phyloP scores from a whole-genome alignment of 2,888 invertebrate genomes.

The Melolontha melolontha region DNA sequence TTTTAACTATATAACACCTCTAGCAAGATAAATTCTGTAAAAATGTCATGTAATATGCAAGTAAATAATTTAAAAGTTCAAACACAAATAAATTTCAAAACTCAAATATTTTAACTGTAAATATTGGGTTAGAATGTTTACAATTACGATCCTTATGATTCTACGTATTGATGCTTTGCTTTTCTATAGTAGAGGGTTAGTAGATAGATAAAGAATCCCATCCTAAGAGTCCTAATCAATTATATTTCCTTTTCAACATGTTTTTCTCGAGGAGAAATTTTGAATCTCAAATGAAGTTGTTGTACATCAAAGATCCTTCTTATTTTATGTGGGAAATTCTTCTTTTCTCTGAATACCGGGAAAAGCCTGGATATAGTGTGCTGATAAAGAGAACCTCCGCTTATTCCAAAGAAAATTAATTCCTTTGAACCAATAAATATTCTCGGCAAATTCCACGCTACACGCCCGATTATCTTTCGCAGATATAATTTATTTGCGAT shows the following conservation, averaged over 20 bases:
- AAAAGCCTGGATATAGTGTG: not conserved
- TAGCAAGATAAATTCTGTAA: no score
- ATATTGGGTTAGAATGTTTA: no score
- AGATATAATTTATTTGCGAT: conserved; percentile 5
- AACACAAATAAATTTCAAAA: no score
- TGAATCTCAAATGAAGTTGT: conserved; percentile 16
- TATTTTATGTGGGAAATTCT: not conserved
- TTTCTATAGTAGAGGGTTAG: no score
- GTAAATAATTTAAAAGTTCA: no score
- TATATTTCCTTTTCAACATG: not conserved
- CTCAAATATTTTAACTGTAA: no score
- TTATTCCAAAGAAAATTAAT: conserved; percentile 15
- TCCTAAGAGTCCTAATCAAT: conserved; percentile 17
- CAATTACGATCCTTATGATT: no score
- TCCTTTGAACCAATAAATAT: conserved; percentile 3
- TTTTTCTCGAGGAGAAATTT: not conserved
- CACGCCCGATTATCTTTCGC: conserved; percentile 4
- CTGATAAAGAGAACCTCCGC: not conserved
- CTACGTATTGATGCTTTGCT: no score
- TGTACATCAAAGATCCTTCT: conserved; percentile 15
- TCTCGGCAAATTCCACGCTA: not conserved
- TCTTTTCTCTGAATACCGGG: not conserved
- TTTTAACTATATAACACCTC: no score
- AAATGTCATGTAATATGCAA: no score
- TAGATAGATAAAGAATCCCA: not conserved